These are phyloP conservation scores for Rhabdomys pumilio DNA, from an alignment of 2,797 vertebrate genomes.

Conservation along the genomic window DNA sequence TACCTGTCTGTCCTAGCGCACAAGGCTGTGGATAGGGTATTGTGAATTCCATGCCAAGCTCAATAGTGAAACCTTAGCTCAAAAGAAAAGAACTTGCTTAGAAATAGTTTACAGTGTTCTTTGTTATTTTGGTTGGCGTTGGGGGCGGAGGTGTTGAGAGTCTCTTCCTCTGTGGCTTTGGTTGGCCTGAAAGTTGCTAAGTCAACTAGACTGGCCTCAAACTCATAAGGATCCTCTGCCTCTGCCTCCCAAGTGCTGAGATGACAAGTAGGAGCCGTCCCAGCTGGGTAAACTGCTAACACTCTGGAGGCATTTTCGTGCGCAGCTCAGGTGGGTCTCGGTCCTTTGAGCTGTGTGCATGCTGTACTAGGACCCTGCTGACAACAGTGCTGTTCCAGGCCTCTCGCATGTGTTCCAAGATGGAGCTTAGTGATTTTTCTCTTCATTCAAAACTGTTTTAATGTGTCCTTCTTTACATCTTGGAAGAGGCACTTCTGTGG, in stretches of 20 bases:
- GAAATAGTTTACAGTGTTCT: conserved; percentile 36
- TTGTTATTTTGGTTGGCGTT: background rate
- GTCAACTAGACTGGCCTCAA: background rate
- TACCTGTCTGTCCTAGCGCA: background rate
- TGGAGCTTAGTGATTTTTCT: background rate
- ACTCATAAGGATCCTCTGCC: background rate
- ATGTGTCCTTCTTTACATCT: background rate
- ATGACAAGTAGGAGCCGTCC: background rate
- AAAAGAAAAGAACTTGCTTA: background rate
- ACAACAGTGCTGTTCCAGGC: background rate
- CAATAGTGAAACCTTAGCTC: background rate
- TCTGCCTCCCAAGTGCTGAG: background rate
- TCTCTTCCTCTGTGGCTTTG: background rate
- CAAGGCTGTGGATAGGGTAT: background rate
- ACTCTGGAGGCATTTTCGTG: conserved; percentile 17
- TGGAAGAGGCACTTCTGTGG: background rate
- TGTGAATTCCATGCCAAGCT: background rate
- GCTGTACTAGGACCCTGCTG: background rate
- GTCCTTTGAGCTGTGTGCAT: background rate
- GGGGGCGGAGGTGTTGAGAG: background rate
- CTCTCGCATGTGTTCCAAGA: background rate
- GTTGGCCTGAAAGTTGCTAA: background rate
- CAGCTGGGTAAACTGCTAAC: background rate
- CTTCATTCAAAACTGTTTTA: background rate
- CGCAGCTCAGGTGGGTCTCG: background rate